Conservation (phyloP, 2,797 vertebrate genomes). For the Rhynchotus rufescens region DNA sequence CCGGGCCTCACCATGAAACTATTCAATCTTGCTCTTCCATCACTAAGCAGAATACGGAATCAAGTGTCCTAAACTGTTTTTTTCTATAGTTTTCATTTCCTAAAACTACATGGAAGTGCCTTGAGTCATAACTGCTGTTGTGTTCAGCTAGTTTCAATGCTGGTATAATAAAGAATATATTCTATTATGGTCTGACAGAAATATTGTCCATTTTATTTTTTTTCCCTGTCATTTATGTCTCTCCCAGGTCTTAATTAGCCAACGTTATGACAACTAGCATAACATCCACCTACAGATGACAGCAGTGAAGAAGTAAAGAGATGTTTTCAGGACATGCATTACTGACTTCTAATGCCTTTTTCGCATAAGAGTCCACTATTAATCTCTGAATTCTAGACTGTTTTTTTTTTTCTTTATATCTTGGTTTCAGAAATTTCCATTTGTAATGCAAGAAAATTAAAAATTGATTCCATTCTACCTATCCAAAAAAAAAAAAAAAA, state of each 20-base stretch:
- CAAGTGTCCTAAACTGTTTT: not conserved
- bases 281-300: not conserved
- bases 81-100: not conserved
- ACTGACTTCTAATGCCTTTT: not conserved
- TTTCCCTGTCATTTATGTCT: not conserved
- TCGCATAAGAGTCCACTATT: not conserved
- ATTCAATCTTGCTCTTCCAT: not conserved
- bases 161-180: not conserved
- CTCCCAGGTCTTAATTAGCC: not conserved
- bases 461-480: not conserved
- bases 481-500: not conserved
- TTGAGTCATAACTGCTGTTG: not conserved
- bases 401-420: not conserved
- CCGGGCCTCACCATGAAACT: not conserved
- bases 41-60: not conserved
- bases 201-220: not conserved
- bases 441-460: not conserved
- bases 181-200: not conserved
- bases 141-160: not conserved
- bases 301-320: not conserved
- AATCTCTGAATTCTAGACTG: not conserved
- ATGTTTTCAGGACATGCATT: not conserved
- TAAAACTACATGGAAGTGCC: not conserved
- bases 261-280: not conserved
- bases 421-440: not conserved